Base-by-base conservation (phyloP, 2,888 invertebrate species). In the Thyatira batis region DNA sequence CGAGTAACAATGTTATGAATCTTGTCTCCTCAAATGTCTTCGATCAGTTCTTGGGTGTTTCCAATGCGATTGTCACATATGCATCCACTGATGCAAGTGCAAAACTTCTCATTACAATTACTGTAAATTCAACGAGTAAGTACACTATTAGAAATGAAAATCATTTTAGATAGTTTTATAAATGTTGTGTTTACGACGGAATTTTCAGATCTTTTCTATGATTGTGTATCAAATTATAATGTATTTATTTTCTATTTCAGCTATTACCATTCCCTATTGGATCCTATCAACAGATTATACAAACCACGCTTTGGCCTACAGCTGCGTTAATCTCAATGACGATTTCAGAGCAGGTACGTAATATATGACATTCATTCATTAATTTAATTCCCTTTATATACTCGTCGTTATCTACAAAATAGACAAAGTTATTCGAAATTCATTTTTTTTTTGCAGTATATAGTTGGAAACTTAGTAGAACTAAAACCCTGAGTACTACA, bases 251-350 rank as follows among this genome's bases (percentile, higher is more conserved):
- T 54, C 45, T 56, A 48, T 71, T 75, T 20, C 69, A 84, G 84
- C 5, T 11, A 56, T 73, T 5, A 21, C 52, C 2, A 72, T 82
- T 51, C 84, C 84, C 0, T 83, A 76, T 53, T 84, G 80, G 80
- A 75, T 85, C 45, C 46, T 85, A 9, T 66, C 87, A 45, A 94
- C 94, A 0, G 94, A 95, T 73, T 95, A 95, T 71, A 81, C 84
- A 0, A 86, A 88, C 61, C 95, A 93, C 64, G 89, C 94, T 0
- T 87, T 95, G 1, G 93, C 93, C 0, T 95, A 94, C 88, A 93
- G 94, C 51, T 95, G 95, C 69, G 80, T 83, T 1, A 88, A 85
- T 74, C 67, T 68, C 6, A 49, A 69, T 13, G 49, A 45, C 10
- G 64, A 78, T 10, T 73, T 53, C 20, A 73, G 77, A 62, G 58